Evolutionary conservation across 1,140 invertebrate genomes (phyloP).

Genomic region (Halesus radiatus): DNA sequence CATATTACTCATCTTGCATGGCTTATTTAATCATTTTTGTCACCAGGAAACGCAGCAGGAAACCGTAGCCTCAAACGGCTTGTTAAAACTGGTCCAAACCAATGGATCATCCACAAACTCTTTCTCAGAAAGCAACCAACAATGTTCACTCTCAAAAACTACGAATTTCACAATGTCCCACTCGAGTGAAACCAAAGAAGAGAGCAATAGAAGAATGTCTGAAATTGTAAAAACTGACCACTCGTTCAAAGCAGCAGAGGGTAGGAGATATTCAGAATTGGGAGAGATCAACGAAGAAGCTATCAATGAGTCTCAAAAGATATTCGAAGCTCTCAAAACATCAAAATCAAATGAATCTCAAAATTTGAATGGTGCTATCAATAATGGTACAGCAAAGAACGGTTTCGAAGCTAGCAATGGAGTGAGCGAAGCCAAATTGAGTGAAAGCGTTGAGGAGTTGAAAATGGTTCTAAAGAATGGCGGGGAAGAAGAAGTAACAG

Average conservation of each 20-base stretch:
- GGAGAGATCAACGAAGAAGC: not conserved
- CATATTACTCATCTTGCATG: not conserved
- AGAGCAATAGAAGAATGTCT: constrained; percentile 7
- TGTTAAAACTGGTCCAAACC: not conserved
- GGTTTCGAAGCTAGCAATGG: not conserved
- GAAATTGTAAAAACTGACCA: not conserved
- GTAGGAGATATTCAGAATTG: not conserved
- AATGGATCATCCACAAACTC: not conserved
- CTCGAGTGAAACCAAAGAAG: not conserved
- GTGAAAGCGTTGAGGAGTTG: not conserved
- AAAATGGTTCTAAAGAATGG: not conserved
- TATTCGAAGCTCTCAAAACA: not conserved
- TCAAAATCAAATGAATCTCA: not conserved
- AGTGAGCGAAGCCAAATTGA: not conserved
- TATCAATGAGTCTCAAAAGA: not conserved
- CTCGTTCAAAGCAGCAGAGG: not conserved
- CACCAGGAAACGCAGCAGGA: not conserved
- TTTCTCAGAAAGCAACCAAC: not conserved
- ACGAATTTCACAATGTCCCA: not conserved
- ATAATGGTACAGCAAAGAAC: no score
- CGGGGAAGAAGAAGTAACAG: not conserved
- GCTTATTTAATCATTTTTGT: not conserved
- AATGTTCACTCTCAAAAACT: not conserved
- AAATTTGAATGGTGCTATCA: not conserved
- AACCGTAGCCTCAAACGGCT: not conserved